Conservation (phyloP, 2,797 vertebrate genomes). For the Sylvilagus floridanus region DNA sequence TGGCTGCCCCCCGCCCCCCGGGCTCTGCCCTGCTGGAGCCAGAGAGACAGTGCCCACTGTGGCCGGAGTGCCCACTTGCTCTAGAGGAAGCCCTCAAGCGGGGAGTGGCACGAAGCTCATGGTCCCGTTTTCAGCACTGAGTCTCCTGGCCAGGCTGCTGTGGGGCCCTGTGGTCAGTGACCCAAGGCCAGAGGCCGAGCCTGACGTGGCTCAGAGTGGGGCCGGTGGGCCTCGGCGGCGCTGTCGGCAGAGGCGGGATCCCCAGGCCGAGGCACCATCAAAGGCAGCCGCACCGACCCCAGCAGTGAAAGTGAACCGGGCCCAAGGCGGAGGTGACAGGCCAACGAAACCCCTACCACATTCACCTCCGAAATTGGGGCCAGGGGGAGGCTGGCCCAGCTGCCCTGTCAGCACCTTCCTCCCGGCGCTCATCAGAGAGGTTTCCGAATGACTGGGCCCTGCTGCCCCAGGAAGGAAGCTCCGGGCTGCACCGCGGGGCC, state of each 20-base stretch:
- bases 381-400: conserved; percentile 19
- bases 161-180: neutral
- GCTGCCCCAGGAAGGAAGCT: conserved; percentile 78
- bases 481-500: conserved; percentile 51
- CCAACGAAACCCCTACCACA: conserved; percentile 70
- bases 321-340: conserved; percentile 41
- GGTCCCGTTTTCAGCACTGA: neutral
- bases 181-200: neutral
- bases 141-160: neutral
- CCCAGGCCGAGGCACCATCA: neutral
- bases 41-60: neutral
- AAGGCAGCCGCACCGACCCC: neutral
- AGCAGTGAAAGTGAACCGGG: conserved; percentile 80
- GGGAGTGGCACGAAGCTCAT: neutral
- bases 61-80: neutral
- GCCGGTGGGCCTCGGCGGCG: neutral
- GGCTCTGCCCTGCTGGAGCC: too few relatives aligned
- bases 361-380: conserved; percentile 32
- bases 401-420: conserved; percentile 74
- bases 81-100: neutral
- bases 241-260: conserved; percentile 52
- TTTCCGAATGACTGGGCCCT: conserved; percentile 81
- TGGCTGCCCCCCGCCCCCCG: too few relatives aligned
- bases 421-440: conserved; percentile 64
- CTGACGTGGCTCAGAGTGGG: neutral